Evolutionary conservation across 1,140 invertebrate species (phyloP).

Genomic region (Chrysoperla carnea): DNA sequence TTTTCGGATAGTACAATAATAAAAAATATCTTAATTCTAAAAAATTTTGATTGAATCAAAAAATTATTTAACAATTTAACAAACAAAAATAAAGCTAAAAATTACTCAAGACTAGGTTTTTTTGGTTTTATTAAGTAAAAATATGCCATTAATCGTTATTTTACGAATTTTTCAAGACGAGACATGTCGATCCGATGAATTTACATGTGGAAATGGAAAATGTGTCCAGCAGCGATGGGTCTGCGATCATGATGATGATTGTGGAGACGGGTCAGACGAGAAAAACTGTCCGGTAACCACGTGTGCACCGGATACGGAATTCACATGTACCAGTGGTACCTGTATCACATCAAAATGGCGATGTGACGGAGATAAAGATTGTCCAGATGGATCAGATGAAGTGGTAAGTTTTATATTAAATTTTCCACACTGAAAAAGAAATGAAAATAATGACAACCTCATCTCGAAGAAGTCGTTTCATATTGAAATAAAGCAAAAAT

Average conservation of each 20-base stretch:
- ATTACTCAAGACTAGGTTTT: too few species aligned
- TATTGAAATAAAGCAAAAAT: too few species aligned
- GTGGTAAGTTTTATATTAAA: too few species aligned
- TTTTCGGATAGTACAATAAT: too few species aligned
- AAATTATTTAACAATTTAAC: too few species aligned
- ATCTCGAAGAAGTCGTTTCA: too few species aligned
- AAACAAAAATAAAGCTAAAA: too few species aligned
- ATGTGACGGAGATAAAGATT: constrained; percentile 78
- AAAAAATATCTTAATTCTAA: too few species aligned
- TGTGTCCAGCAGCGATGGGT: constrained; percentile 77
- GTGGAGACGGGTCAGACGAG: constrained; percentile 68
- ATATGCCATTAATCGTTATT: too few species aligned
- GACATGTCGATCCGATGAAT: constrained; percentile 74
- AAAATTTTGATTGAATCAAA: too few species aligned
- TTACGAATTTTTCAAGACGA: constrained; percentile 36
- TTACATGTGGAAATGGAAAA: constrained; percentile 72
- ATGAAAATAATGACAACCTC: neutral
- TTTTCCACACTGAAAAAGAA: too few species aligned
- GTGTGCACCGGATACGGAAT: constrained; percentile 48
- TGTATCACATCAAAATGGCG: constrained; percentile 58
- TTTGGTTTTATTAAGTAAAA: too few species aligned
- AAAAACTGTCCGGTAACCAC: constrained; percentile 48
- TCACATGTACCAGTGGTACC: constrained; percentile 42
- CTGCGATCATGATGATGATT: constrained; percentile 79
- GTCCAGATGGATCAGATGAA: constrained; percentile 65